Base-by-base conservation (phyloP, 1,140 invertebrate species). In the Drosophila asahinai region DNA sequence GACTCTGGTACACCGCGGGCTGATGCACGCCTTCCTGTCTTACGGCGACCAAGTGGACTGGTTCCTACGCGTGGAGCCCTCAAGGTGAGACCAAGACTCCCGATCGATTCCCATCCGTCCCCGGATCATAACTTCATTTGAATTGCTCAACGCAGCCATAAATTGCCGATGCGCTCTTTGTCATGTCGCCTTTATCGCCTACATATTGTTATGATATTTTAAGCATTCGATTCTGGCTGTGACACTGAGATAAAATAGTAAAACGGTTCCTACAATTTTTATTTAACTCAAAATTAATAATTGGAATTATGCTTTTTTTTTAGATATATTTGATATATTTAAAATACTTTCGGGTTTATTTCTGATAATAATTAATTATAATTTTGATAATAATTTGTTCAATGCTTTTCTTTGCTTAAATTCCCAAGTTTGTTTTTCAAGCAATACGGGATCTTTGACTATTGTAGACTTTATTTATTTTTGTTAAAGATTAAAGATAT, bases 131-230 rank as follows among this genome's bases (percentile, higher is more conserved):
- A 73, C 65, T 70, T 70, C 11, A 66, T 81, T 70, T 84, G 63
- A 80, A 80, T 80, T 65, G 81, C 66, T 49, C 43, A 36, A 36
- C 54, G 59, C 48, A 43, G 48, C 43, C 76, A 80, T 86, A 86
- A 87, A 87, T 77, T 87, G 64, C 52, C 30, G 67, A 49, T 40
- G 47, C 62, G 22, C 15, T 68, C 48, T 62, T 67, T 77, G 62
- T 65, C 57, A 58, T 77, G 36, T 51, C 51, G 71, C 15, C 58
- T 83, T 82, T 87, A 87, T 87, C 83, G 83, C 73, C 64, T 55
- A 70, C 65, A 75, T 87, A 87, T 87, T 87, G 80, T 81, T 80
- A 83, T 86, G 83, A 73, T 81, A 80, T 80, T 80, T 73, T 63
- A 80, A 80, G 80, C 77, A 77, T 77, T 77, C 62, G 59, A 64